phyloP scores from a whole-genome alignment of 2,797 vertebrate species.

The Onychomys arenicola region DNA sequence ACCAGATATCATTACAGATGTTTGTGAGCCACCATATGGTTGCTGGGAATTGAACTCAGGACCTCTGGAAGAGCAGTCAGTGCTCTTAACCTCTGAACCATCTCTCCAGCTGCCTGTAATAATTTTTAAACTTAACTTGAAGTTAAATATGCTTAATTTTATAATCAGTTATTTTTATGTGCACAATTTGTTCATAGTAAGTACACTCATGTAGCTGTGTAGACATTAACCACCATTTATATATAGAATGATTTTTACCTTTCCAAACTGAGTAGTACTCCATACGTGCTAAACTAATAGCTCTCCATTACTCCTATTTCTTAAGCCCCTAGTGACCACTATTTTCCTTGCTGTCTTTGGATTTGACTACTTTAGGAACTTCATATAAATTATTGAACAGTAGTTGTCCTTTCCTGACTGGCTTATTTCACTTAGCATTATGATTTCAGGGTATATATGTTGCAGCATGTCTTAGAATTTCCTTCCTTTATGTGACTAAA shows the following conservation, averaged over 20 bases:
- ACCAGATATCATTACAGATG: too few species aligned
- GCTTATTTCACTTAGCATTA: background rate
- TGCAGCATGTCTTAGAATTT: background rate
- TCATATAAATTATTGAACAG: background rate
- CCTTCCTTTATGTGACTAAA: background rate
- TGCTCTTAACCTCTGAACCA: too few species aligned
- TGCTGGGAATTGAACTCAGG: too few species aligned
- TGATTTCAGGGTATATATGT: background rate
- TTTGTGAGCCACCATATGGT: too few species aligned
- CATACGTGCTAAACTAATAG: background rate
- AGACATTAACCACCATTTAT: background rate
- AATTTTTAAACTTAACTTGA: background rate
- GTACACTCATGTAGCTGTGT: background rate
- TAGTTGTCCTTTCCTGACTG: background rate
- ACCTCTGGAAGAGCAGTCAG: too few species aligned
- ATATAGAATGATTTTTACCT: background rate
- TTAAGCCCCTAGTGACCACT: background rate
- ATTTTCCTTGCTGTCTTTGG: background rate
- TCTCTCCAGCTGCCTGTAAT: too few species aligned
- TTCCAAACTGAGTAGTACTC: background rate
- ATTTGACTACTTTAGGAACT: background rate
- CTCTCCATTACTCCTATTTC: background rate
- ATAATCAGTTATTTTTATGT: background rate
- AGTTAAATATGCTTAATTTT: background rate
- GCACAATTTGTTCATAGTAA: background rate